Evolutionary conservation across 2,888 invertebrate genomes (phyloP), one percentile per base, ranked within the genome.

Genomic region (Blastobasis lacticolella): DNA sequence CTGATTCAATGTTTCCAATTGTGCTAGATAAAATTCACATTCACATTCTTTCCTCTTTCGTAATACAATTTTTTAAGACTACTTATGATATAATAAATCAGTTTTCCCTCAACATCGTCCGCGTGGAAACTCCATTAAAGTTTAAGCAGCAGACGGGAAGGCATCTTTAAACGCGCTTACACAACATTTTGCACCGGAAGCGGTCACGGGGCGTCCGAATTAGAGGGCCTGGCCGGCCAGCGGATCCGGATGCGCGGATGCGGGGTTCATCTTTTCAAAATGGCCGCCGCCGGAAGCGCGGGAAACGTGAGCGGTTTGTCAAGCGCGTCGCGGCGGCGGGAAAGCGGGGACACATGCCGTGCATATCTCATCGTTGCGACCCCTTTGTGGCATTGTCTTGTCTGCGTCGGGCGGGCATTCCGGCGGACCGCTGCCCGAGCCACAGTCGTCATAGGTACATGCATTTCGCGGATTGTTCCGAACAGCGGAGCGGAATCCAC

Each of bases 221-320:
- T 78, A 78, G 68, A 73, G 67, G 60, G 67, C 70, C 64, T 61
- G 61, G 53, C 66, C 59, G 61, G 61, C 61, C 67, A 62, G 70
- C 66, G 64, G 57, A 58, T 66, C 73, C 78, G 81, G 82, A 77
- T 74, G 69, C 75, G 76, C 41, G 38, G 45, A 36, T 10, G 43
- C 74, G 78, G 77, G 71, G 64, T 72, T 69, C 76, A 78, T 81
- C 81, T 84, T 84, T 77, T 76, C 82, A 85, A 85, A 81, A 85
- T 81, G 87, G 87, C 86, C 74, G 79, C 68, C 70, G 67, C 73
- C 81, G 85, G 86, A 85, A 79, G 69, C 66, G 71, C 71, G 73
- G 73, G 78, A 78, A 81, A 86, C 88, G 88, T 87, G 88, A 83
- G 73, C 78, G 82, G 81, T 85, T 82, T 88, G 85, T 86, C 83